Evolutionary conservation across 1,140 invertebrate species (phyloP).

Genomic region (Parasteatoda tepidariorum): DNA sequence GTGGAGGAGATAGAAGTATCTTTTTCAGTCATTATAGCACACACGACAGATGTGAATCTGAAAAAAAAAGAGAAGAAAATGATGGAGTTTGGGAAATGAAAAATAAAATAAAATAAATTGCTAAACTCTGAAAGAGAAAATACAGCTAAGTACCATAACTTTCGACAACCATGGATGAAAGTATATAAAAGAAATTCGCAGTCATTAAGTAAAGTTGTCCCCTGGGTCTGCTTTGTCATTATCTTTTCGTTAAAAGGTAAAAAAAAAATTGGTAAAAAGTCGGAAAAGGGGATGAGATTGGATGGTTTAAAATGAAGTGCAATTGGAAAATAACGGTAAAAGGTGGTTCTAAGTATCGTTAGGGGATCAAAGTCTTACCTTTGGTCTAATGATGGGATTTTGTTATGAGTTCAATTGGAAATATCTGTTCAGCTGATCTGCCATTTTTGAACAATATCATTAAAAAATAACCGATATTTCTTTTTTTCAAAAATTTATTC

Average conservation of each 20-base stretch:
- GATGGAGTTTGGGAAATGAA: slow-evolving; percentile 24
- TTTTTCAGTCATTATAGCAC: slow-evolving; percentile 55
- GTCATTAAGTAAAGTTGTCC: slow-evolving; percentile 56
- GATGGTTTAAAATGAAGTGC: slow-evolving; percentile 3
- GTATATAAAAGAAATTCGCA: slow-evolving; percentile 51
- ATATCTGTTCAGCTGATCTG: too few relatives aligned
- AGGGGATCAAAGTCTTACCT: not conserved
- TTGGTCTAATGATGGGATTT: not conserved
- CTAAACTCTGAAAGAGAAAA: not conserved
- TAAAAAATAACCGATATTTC: too few relatives aligned
- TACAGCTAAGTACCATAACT: slow-evolving; percentile 55
- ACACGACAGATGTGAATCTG: slow-evolving; percentile 47
- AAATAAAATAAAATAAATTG: not conserved
- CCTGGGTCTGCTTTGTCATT: slow-evolving; percentile 35
- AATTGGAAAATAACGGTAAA: slow-evolving; percentile 9
- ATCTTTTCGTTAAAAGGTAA: slow-evolving; percentile 48
- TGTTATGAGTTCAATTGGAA: too few relatives aligned
- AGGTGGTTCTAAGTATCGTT: not conserved
- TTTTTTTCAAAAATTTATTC: too few relatives aligned
- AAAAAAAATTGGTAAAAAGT: slow-evolving; percentile 17
- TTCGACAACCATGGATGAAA: slow-evolving; percentile 45
- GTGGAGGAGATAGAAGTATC: not conserved
- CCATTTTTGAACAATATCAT: too few relatives aligned
- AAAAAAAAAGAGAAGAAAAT: slow-evolving; percentile 52
- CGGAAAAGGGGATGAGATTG: not conserved